Evolutionary conservation across 2,888 invertebrate genomes (phyloP), one percentile per base, ranked within the genome.

Genomic region (Leucoptera coffeella): DNA sequence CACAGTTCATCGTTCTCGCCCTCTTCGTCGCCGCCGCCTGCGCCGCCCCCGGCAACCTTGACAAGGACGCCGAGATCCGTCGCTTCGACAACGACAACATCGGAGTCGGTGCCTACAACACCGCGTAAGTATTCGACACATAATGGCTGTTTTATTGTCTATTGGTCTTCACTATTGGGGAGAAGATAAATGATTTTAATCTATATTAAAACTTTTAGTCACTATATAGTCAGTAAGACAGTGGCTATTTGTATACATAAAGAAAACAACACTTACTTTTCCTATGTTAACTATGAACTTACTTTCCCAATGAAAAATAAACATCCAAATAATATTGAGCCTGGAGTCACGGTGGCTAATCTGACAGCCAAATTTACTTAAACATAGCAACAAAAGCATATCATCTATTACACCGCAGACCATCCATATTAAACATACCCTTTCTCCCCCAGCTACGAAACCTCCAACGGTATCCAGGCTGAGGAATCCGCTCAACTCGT

Each of bases 1-100:
- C 30, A 2, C 37, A 62, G 62, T 45, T 57, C 44, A 41, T 62
- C 34, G 50, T 48, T 8, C 29, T 62, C 41, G 50, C 57, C 15
- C 44, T 61, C 14, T 32, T 47, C 38, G 47, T 48, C 36, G 56
- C 54, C 26, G 51, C 36, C 25, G 58, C 54, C 29, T 38, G 41
- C 27, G 51, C 59, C 26, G 37, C 40, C 19, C 47, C 54, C 10
- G 38, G 31, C 23, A 23, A 34, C 11, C 33, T 30, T 12, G 29
- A 38, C 25, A 46, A 43, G 22, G 34, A 41, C 1, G 56, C 57
- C 9, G 3, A 2, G 2, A 33, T 50, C 36, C 0, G 42, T 14
- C 11, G 12, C 0, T 35, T 36, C 9, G 35, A 41, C 0, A 28
- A 7, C 5, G 39, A 64, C 32, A 62, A 67, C 48, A 57, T 60